A percentile compares a stretch with the other conserved stretches of the same genome.
Conservation (phyloP, 1,140 invertebrate genomes). For the Stegodyphus dumicola region DNA sequence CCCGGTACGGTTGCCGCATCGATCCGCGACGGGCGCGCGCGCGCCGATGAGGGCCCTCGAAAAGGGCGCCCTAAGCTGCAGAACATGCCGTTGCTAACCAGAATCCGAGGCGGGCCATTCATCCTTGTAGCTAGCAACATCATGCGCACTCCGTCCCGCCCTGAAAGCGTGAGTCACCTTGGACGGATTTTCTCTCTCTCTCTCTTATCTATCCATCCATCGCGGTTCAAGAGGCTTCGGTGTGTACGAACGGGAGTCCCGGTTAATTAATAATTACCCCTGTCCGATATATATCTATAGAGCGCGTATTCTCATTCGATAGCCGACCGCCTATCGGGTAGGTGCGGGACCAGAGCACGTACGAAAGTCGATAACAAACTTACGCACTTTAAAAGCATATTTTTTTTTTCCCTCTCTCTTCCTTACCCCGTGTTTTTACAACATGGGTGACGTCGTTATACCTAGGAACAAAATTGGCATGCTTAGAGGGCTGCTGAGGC, state of each 20-base stretch:
- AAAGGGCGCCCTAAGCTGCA: slow-evolving; percentile 56
- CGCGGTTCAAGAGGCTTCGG: slow-evolving; percentile 15
- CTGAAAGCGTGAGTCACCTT: slow-evolving; percentile 48
- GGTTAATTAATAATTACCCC: slow-evolving; percentile 60
- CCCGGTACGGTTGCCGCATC: background rate
- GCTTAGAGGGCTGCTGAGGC: too few relatives aligned
- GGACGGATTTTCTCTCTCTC: background rate
- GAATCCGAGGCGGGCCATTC: slow-evolving; percentile 48
- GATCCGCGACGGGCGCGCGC: slow-evolving; percentile 20
- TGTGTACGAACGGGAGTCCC: slow-evolving; percentile 34
- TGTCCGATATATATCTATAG: slow-evolving; percentile 26
- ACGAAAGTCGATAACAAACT: slow-evolving; percentile 24
- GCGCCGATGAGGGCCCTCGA: slow-evolving; percentile 17
- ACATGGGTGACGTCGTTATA: background rate
- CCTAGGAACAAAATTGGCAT: background rate
- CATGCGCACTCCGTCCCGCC: slow-evolving; percentile 17
- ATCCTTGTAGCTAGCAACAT: slow-evolving; percentile 57
- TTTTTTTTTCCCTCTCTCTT: slow-evolving; percentile 7
- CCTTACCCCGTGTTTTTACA: background rate
- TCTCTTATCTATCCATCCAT: slow-evolving; percentile 23
- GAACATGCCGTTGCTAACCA: slow-evolving; percentile 58
- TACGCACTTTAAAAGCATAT: background rate
- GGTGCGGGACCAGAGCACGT: background rate
- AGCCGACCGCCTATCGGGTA: slow-evolving; percentile 1
- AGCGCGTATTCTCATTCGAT: background rate